These are phyloP conservation scores for Cyclina sinensis DNA, from an alignment of 1,140 invertebrate genomes.

Conservation along the genomic window DNA sequence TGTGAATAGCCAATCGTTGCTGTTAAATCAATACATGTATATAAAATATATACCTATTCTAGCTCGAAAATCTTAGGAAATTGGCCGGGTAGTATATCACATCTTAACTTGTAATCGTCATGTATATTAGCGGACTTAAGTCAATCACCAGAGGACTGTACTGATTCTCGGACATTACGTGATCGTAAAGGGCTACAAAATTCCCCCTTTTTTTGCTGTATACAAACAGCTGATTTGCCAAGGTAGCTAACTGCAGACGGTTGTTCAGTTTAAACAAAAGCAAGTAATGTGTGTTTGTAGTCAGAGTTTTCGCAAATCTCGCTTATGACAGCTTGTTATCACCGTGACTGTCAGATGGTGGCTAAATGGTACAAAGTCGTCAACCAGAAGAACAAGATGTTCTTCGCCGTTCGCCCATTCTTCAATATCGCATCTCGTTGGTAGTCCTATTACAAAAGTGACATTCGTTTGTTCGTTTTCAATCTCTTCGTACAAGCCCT, in stretches of 20 bases:
- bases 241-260: neutral
- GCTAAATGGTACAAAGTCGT: neutral
- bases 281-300: neutral
- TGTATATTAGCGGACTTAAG: no score
- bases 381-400: neutral
- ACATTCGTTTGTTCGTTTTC: no score
- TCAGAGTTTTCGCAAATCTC: neutral
- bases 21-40: no score
- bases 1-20: no score
- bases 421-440: neutral
- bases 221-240: no score
- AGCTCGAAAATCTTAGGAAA: no score
- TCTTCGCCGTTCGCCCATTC: neutral
- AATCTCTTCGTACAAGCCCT: no score
- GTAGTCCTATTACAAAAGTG: neutral
- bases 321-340: neutral
- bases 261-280: neutral
- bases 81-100: no score
- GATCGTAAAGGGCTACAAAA: neutral
- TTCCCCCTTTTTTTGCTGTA: no score
- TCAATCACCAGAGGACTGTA: neutral
- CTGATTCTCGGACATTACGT: neutral
- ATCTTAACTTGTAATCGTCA: no score
- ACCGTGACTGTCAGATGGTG: neutral
- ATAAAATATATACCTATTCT: no score